Base-by-base conservation (phyloP, 2,113 vertebrate genomes). In the Xiphophorus couchianus region DNA sequence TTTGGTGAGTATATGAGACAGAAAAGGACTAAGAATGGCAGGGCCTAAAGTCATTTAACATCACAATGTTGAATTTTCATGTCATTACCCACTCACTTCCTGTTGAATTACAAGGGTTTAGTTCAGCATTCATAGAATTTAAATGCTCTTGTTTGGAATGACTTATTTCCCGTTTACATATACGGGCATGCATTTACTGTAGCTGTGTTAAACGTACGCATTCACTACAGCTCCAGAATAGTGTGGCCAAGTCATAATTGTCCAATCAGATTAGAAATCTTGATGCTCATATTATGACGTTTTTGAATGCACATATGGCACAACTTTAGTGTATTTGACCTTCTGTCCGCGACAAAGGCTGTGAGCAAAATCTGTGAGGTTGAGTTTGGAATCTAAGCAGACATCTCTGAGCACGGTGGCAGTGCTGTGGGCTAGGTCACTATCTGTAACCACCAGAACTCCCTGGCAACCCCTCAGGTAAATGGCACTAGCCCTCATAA, bases 371-470 rank as follows among this genome's bases (percentile, higher is more conserved):
- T 69, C 31, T 27, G 6, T 58, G 76, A 48, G 73, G 71, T 84
- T 77, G 74, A 79, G 67, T 79, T 58, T 22, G 14, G 25, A 74
- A n/a, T 77, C 74, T 30, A 64, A 84, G 84, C 80, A 70, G 73
- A 14, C 0, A 15, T 33, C 82, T 81, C 75, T 73, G 75, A 86
- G 69, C 25, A 66, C 74, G 70, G 79, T 64, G 70, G 51, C 51
- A 28, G 30, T 31, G 84, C 89, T 75, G 63, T 35, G 44, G 77
- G 87, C 86, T 69, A 74, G 82, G 83, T 84, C 83, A 82, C 87
- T 90, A 90, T 92, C 90, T 84, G 81, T 80, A 84, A 90, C 83
- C 83, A 83, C 70, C 91, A 89, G 83, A 89, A 77, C 82, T 79
- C 78, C 62, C 74, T 74, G 75, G 84, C 82, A 68, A 42, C 70